phyloP scores from a whole-genome alignment of 1,140 invertebrate genomes.

The Listronotus oregonensis region DNA sequence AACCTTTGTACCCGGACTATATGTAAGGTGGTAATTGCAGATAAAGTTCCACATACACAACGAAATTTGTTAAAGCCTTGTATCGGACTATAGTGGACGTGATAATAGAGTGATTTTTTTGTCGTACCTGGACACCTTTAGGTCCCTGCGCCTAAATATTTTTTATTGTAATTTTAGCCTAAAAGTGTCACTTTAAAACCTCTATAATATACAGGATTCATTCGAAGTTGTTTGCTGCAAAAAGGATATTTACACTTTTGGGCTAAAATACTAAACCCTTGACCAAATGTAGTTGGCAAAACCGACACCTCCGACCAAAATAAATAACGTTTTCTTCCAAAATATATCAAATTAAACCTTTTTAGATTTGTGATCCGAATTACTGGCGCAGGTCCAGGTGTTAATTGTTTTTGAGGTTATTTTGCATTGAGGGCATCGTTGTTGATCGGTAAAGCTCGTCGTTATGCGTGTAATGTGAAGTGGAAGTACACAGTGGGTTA shows the following conservation, averaged over 20 bases:
- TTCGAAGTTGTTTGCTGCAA: too few relatives aligned
- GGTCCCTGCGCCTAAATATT: constrained; percentile 25
- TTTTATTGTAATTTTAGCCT: background rate
- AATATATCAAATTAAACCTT: constrained; percentile 35
- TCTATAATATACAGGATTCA: too few relatives aligned
- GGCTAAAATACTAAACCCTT: constrained; percentile 1
- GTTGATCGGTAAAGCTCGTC: background rate
- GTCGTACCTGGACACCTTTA: constrained; percentile 30
- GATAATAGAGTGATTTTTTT: constrained; percentile 41
- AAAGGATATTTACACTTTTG: constrained; percentile 19
- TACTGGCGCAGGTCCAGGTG: constrained; percentile 26
- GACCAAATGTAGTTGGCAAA: constrained; percentile 23
- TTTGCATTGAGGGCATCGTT: background rate
- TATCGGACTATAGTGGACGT: constrained; percentile 34
- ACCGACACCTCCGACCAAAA: constrained; percentile 26
- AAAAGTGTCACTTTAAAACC: background rate
- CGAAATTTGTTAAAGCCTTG: constrained; percentile 31
- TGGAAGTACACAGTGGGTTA: too few relatives aligned
- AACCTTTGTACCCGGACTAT: background rate
- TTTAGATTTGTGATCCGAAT: constrained; percentile 38
- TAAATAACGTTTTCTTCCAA: constrained; percentile 28
- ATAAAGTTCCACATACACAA: background rate
- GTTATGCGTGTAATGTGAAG: too few relatives aligned
- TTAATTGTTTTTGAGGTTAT: constrained; percentile 13
- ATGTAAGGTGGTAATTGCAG: background rate